These are phyloP conservation scores for Graptemys geographica DNA, from an alignment of 2,797 vertebrate species.

Conservation along the genomic window DNA sequence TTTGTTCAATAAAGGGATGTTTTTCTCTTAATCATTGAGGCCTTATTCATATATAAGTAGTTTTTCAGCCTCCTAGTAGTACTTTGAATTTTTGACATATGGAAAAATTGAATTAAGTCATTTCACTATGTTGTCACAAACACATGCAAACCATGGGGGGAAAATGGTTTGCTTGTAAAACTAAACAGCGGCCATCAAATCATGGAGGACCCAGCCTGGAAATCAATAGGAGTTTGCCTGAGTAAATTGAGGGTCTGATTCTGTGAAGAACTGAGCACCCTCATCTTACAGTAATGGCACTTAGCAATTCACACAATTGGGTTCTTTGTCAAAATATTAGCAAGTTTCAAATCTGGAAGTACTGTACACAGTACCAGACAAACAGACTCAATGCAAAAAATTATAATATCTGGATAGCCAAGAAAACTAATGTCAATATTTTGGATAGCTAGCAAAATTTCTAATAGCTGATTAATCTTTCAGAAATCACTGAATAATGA, in stretches of 20 bases:
- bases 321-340: background rate
- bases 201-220: fast-evolving
- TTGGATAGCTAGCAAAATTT: background rate
- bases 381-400: background rate
- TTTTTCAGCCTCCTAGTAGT: background rate
- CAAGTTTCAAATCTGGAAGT: background rate
- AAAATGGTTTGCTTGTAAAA: background rate
- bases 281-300: background rate
- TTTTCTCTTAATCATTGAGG: background rate
- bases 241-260: background rate
- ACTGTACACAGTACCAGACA: background rate
- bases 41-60: background rate
- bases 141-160: too few species aligned
- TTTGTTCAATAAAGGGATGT: background rate
- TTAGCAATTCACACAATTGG: background rate
- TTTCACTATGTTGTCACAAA: background rate
- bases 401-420: fast-evolving
- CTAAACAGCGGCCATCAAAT: background rate
- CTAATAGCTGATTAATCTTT: background rate
- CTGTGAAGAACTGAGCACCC: background rate
- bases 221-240: background rate
- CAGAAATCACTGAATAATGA: background rate
- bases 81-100: background rate
- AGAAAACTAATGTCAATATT: background rate
- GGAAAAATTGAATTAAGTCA: fast-evolving